phyloP scores from a whole-genome alignment of 2,113 vertebrate species.

The Erythrolamprus reginae region DNA sequence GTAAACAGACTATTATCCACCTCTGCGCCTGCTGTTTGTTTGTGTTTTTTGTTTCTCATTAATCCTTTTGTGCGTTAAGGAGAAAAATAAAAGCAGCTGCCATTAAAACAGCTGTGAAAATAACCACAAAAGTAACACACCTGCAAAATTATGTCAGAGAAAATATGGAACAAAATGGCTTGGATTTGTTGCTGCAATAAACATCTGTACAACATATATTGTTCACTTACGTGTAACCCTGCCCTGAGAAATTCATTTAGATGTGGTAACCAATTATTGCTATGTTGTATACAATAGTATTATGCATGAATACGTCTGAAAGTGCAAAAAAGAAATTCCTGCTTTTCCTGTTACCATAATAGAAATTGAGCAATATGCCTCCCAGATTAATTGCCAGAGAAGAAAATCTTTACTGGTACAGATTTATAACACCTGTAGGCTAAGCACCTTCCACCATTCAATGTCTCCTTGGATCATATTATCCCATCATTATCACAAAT shows the following conservation, averaged over 20 bases:
- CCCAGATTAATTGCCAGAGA: not conserved
- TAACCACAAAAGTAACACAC: not conserved
- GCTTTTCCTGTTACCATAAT: not conserved
- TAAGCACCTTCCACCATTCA: not conserved
- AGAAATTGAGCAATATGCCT: not conserved
- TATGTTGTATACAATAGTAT: not conserved
- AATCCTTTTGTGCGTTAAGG: not conserved
- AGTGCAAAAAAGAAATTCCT: not conserved
- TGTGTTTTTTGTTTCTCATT: slow-evolving; percentile 5
- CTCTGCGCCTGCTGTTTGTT: not conserved
- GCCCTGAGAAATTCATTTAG: not conserved
- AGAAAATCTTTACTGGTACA: not conserved
- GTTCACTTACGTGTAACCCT: not conserved
- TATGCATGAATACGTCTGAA: not conserved
- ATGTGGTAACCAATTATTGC: not conserved
- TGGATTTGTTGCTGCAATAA: not conserved
- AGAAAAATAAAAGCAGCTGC: not conserved
- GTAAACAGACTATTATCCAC: not conserved
- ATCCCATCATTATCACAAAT: not conserved
- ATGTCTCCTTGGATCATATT: not conserved
- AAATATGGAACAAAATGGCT: not conserved
- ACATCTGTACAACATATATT: not conserved
- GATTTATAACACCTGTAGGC: not conserved
- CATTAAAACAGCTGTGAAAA: not conserved
- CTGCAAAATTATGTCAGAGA: not conserved